Percentiles rank a stretch among this genome's conserved stretches.
Evolutionary conservation across 64 coral and sea anemone genomes (phyloP).

Genomic region (Actinia tenebrosa): DNA sequence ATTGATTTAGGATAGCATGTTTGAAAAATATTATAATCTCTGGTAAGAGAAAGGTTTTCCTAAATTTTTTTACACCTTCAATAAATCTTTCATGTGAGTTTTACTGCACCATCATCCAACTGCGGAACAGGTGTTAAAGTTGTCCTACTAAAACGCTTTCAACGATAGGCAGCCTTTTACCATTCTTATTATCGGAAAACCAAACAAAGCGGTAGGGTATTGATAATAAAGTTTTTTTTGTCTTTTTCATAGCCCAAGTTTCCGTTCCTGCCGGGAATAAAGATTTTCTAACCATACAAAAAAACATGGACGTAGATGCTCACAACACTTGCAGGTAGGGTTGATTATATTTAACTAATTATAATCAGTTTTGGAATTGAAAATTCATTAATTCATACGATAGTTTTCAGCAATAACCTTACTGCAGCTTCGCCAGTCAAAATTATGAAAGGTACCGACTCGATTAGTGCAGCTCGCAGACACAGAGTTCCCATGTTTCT

Average conservation of each 20-base stretch:
- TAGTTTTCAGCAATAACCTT: neutral
- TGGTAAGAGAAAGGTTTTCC: neutral
- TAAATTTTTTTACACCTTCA: neutral
- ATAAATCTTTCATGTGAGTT: neutral
- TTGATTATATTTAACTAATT: neutral
- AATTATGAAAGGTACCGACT: too few relatives aligned
- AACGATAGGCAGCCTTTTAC: neutral
- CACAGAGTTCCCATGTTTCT: too few relatives aligned
- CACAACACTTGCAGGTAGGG: neutral
- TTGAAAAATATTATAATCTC: too few relatives aligned
- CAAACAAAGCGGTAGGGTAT: neutral
- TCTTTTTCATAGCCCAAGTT: neutral
- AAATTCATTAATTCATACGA: neutral
- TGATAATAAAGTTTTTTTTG: neutral
- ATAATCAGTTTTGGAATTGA: neutral
- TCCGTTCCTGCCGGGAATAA: neutral
- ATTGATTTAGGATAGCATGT: neutral
- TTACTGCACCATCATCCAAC: neutral
- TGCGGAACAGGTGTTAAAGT: constrained; percentile 4
- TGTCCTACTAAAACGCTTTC: neutral
- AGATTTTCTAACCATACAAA: neutral
- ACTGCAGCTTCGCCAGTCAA: neutral
- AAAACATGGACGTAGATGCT: neutral
- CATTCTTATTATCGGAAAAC: neutral
- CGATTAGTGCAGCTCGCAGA: too few relatives aligned